Evolutionary conservation across 2,113 vertebrate genomes (phyloP).

Genomic region (Cynoglossus semilaevis): DNA sequence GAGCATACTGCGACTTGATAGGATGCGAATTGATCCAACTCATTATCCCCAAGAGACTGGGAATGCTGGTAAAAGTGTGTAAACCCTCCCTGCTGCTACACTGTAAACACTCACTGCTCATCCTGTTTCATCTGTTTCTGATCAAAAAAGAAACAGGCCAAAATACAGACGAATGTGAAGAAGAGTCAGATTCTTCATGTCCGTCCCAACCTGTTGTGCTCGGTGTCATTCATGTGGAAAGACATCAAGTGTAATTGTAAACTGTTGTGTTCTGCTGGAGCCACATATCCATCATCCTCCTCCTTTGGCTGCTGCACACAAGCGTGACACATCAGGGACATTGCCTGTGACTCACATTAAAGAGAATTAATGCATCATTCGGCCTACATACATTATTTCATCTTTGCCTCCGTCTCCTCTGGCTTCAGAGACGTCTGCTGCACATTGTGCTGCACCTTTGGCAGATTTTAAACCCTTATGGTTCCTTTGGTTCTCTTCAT

Average conservation of each 20-base stretch:
- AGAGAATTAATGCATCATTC: conserved; percentile 51
- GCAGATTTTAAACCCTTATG: conserved; percentile 32
- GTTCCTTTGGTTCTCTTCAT: conserved; percentile 41
- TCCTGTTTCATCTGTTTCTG: neutral
- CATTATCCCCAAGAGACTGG: neutral
- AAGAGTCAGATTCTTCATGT: conserved; percentile 27
- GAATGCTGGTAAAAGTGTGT: conserved; percentile 4
- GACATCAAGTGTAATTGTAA: conserved; percentile 56
- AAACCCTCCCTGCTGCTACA: conserved; percentile 24
- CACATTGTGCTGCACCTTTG: conserved; percentile 19
- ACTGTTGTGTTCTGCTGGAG: conserved; percentile 47
- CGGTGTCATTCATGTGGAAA: conserved; percentile 50
- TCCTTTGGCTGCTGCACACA: conserved; percentile 59
- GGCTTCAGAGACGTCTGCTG: conserved; percentile 41
- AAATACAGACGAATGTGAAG: neutral
- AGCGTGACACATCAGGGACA: conserved; percentile 59
- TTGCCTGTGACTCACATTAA: conserved; percentile 62
- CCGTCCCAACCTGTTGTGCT: conserved; percentile 27
- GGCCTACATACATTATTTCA: conserved; percentile 51
- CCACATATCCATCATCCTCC: conserved; percentile 61
- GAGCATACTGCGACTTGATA: conserved; percentile 2
- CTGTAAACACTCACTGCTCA: conserved; percentile 27
- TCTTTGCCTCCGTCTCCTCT: conserved; percentile 37
- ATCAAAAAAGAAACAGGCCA: too few relatives aligned
- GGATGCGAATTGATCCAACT: conserved; percentile 31